These are phyloP conservation scores for Pelochelys cantorii DNA, from an alignment of 2,797 vertebrate species.

Conservation along the genomic window DNA sequence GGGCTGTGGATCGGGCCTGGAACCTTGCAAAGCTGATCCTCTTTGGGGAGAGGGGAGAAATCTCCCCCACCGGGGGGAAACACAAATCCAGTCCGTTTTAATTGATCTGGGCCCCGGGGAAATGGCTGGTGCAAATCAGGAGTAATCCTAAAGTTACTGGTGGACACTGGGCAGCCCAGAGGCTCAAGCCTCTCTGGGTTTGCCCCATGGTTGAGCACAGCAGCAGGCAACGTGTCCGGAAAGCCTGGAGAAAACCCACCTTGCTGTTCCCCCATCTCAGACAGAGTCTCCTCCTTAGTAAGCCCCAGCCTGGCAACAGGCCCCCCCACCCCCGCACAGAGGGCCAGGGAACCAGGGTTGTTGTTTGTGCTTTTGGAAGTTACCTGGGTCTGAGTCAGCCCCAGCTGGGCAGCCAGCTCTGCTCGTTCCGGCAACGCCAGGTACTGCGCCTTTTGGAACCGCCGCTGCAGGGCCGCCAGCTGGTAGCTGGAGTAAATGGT, in stretches of 20 bases:
- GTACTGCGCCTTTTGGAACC: slow-evolving; percentile 98
- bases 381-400: slow-evolving; percentile 97
- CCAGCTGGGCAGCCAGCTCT: slow-evolving; percentile 95
- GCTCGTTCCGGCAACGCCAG: slow-evolving; percentile 96
- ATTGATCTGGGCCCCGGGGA: background rate
- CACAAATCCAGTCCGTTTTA: background rate
- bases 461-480: slow-evolving; percentile 94
- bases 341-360: background rate
- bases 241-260: background rate
- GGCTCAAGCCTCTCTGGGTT: background rate
- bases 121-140: background rate
- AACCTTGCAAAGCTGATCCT: background rate
- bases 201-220: background rate
- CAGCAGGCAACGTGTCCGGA: background rate
- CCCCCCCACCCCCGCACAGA: background rate
- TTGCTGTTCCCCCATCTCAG: background rate
- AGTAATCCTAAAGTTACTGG: background rate
- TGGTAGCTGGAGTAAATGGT: slow-evolving; percentile 99
- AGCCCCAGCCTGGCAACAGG: background rate
- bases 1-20: background rate
- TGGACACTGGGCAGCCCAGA: background rate
- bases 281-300: background rate
- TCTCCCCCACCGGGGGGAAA: background rate
- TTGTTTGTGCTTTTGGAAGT: background rate
- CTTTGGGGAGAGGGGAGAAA: background rate